Conservation (phyloP, 2,888 invertebrate species). For the Drosophila kambysellisi region DNA sequence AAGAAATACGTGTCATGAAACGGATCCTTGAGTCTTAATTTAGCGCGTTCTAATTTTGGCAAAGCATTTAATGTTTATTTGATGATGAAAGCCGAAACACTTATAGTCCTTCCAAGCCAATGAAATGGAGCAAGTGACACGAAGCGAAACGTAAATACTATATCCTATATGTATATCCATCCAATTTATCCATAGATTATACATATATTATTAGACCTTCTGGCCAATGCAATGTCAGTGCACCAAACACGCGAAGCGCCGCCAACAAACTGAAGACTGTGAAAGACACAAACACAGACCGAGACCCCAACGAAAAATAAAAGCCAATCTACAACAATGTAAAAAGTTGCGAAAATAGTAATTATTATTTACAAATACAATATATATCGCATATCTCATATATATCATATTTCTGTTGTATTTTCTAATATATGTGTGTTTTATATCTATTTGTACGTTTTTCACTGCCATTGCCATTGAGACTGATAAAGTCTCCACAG, state of each 20-base stretch:
- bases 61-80: constrained; percentile 28
- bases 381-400: constrained; percentile 21
- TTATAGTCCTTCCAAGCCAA: constrained; percentile 37
- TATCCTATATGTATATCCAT: constrained; percentile 8
- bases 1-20: background rate
- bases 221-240: constrained; percentile 72
- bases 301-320: constrained; percentile 40
- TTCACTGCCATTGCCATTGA: constrained; percentile 34
- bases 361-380: constrained; percentile 61
- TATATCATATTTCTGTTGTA: constrained; percentile 47
- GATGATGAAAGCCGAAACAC: constrained; percentile 31
- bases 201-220: constrained; percentile 57
- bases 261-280: constrained; percentile 53
- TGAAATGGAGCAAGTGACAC: constrained; percentile 35
- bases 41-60: constrained; percentile 7
- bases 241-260: constrained; percentile 73
- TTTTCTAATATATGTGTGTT: constrained; percentile 55
- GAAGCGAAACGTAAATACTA: constrained; percentile 34
- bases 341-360: constrained; percentile 61
- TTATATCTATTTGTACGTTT: constrained; percentile 5
- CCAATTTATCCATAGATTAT: constrained; percentile 38
- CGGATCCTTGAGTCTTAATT: background rate
- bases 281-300: constrained; percentile 31
- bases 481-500: constrained; percentile 45
- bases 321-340: constrained; percentile 42